phyloP scores from a whole-genome alignment of 2,888 invertebrate genomes.

The Adelognathus sp. region DNA sequence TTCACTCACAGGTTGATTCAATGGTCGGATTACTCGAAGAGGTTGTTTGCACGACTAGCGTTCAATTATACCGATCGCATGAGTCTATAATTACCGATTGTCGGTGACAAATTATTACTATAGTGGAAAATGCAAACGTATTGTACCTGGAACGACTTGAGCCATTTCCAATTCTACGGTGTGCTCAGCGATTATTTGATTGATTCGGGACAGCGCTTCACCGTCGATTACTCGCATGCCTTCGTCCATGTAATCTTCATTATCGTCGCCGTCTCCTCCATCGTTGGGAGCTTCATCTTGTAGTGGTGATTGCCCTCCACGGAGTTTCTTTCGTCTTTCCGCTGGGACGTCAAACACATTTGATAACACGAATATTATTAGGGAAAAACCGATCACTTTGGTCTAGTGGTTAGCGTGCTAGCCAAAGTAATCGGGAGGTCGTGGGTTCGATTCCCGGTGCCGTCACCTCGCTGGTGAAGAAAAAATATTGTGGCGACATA shows the following conservation, averaged over 20 bases:
- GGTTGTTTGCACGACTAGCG: neutral
- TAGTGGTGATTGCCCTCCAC: slow-evolving; percentile 83
- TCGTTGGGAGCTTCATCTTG: slow-evolving; percentile 85
- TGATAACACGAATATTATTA: neutral
- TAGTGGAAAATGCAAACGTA: neutral
- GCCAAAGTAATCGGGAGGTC: too few relatives aligned
- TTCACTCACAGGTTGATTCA: too few relatives aligned
- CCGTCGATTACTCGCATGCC: slow-evolving; percentile 89
- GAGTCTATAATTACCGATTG: neutral
- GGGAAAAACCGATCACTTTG: too few relatives aligned
- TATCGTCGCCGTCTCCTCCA: slow-evolving; percentile 82
- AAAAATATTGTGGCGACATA: too few relatives aligned
- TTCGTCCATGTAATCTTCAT: slow-evolving; percentile 88
- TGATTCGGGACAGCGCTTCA: slow-evolving; percentile 89
- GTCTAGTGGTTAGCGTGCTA: too few relatives aligned
- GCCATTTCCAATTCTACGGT: slow-evolving; percentile 77
- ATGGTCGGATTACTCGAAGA: neutral
- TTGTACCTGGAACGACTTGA: slow-evolving; percentile 75
- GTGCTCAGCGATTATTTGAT: slow-evolving; percentile 91
- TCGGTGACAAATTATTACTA: neutral
- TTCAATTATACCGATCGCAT: neutral
- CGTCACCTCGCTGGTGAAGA: too few relatives aligned
- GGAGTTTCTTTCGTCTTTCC: slow-evolving; percentile 84
- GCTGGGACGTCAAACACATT: slow-evolving; percentile 74
- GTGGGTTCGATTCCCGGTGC: too few relatives aligned